Conservation (phyloP, 2,888 invertebrate species). For the Trachelus stipa region DNA sequence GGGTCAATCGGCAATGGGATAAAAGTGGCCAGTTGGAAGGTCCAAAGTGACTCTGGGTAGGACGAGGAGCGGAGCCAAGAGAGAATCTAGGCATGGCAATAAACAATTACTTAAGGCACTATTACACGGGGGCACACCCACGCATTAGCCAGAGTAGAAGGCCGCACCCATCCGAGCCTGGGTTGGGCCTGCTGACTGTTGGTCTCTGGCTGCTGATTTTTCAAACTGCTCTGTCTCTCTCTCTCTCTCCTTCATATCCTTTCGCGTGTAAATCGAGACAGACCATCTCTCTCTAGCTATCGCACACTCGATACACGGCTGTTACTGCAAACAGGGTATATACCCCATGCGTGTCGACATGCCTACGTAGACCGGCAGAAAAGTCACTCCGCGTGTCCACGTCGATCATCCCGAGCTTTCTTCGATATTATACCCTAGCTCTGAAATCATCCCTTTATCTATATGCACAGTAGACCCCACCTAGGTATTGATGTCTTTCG, state of each 20-base stretch:
- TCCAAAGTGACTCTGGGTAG: neutral
- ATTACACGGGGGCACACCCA: conserved; percentile 62
- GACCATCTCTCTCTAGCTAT: neutral
- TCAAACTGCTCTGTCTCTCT: neutral
- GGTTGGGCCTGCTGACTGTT: conserved; percentile 41
- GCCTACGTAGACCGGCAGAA: neutral
- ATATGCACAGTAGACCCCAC: neutral
- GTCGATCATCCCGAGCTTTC: neutral
- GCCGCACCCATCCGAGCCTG: conserved; percentile 58
- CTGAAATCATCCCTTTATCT: neutral
- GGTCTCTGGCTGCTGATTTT: neutral
- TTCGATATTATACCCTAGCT: neutral
- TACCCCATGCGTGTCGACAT: neutral
- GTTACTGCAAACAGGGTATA: neutral
- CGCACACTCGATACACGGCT: neutral
- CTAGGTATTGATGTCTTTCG: neutral
- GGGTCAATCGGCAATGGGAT: neutral
- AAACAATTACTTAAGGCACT: conserved; percentile 65
- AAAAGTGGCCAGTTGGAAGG: neutral
- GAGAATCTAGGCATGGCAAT: conserved; percentile 51
- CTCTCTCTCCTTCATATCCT: neutral
- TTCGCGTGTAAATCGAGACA: neutral
- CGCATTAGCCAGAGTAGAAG: conserved; percentile 62
- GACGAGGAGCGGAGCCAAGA: conserved; percentile 25
- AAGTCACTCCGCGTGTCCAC: neutral